phyloP scores from a whole-genome alignment of 1,140 invertebrate species.

The Teleogryllus occipitalis region DNA sequence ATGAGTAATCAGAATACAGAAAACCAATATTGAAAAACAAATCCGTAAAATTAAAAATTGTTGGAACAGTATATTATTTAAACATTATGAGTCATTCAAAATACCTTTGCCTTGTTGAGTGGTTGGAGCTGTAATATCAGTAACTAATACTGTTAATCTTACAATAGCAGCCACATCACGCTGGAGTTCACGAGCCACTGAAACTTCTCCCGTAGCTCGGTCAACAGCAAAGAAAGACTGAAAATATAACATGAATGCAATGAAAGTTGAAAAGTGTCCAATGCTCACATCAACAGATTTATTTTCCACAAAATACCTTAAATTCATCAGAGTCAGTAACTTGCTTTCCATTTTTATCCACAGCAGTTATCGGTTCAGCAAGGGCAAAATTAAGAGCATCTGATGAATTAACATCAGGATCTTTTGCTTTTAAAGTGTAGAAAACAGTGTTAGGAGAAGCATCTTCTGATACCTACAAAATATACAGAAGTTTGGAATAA shows the following conservation, averaged over 20 bases:
- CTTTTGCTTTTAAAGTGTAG: conserved; percentile 62
- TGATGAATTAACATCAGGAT: conserved; percentile 66
- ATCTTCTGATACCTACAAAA: conserved; percentile 56
- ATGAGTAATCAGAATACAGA: background rate
- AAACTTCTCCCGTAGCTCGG: conserved; percentile 59
- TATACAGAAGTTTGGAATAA: background rate
- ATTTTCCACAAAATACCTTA: conserved; percentile 19
- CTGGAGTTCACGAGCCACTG: conserved; percentile 54
- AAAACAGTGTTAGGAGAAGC: conserved; percentile 63
- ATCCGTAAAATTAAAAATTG: background rate
- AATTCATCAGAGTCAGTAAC: conserved; percentile 39
- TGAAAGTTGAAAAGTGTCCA: background rate
- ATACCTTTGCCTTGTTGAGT: conserved; percentile 68
- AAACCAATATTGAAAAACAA: background rate
- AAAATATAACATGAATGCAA: conserved; percentile 28
- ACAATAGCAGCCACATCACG: conserved; percentile 63
- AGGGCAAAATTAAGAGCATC: conserved; percentile 63
- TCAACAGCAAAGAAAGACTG: conserved; percentile 67
- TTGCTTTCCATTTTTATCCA: conserved; percentile 73
- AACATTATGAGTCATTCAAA: conserved; percentile 7
- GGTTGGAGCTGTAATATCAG: conserved; percentile 67
- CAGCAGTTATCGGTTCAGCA: conserved; percentile 62
- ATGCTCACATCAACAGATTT: background rate
- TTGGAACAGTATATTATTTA: background rate
- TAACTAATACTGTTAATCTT: conserved; percentile 67